phyloP scores from a whole-genome alignment of 2,888 invertebrate genomes.

The Alentia gelatinosa region DNA sequence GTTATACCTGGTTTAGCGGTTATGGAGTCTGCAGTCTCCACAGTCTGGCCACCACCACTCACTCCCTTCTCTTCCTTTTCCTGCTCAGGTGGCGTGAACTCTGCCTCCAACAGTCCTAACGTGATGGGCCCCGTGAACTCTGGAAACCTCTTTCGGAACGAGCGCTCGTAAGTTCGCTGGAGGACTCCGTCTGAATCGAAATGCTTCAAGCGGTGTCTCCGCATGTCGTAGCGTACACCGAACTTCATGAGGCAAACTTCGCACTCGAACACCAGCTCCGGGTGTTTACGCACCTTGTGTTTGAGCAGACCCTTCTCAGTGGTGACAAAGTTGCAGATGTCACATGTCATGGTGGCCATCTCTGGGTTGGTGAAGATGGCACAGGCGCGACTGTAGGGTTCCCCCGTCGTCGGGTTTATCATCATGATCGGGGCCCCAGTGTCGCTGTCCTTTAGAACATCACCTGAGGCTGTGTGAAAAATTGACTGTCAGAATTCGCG shows the following conservation, averaged over 20 bases:
- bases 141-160: not conserved
- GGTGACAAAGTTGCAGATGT: slow-evolving; percentile 35
- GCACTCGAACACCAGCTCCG: slow-evolving; percentile 17
- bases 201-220: slow-evolving; percentile 57
- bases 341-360: slow-evolving; percentile 30
- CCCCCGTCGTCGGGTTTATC: slow-evolving; percentile 36
- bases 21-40: too few species aligned
- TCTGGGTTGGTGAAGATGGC: slow-evolving; percentile 35
- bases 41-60: too few species aligned
- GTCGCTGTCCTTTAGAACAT: too few species aligned
- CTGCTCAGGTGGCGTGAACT: not conserved
- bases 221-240: slow-evolving; percentile 57
- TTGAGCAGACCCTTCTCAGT: slow-evolving; percentile 32
- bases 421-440: not conserved
- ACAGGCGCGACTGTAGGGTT: not conserved
- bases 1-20: too few species aligned
- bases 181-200: slow-evolving; percentile 52
- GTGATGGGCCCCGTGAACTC: not conserved
- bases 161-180: not conserved
- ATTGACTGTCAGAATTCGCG: too few species aligned
- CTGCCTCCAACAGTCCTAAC: not conserved
- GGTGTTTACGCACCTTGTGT: slow-evolving; percentile 40
- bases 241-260: slow-evolving; percentile 35
- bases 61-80: not conserved
- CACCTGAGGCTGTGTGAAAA: too few species aligned